Percentiles rank a stretch among this genome's conserved stretches.
Conservation (phyloP, 2,113 vertebrate genomes). For the Semnopithecus entellus region DNA sequence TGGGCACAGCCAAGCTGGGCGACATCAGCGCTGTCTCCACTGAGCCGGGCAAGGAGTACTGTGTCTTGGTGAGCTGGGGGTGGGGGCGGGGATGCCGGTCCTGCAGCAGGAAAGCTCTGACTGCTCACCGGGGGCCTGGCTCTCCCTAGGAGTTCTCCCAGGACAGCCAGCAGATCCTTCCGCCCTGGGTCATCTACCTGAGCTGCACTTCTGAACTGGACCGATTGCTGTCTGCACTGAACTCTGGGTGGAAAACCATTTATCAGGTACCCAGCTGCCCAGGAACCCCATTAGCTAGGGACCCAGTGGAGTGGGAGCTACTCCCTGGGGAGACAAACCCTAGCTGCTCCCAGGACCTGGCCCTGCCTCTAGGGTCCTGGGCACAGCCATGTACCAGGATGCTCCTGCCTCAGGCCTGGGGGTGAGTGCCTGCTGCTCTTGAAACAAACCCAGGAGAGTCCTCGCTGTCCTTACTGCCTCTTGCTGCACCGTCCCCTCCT, state of each 20-base stretch:
- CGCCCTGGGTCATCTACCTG: slow-evolving; percentile 96
- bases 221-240: slow-evolving; percentile 89
- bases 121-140: accelerated
- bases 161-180: slow-evolving; percentile 89
- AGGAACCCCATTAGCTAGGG: background rate
- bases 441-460: background rate
- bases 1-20: slow-evolving; percentile 87
- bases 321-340: background rate
- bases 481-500: background rate
- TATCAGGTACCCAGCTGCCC: slow-evolving; percentile 87
- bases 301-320: accelerated
- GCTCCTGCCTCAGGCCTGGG: background rate
- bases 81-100: accelerated
- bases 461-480: background rate
- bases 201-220: slow-evolving; percentile 93
- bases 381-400: background rate
- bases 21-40: slow-evolving; percentile 86
- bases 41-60: slow-evolving; percentile 91
- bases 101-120: accelerated
- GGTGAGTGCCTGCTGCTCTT: background rate
- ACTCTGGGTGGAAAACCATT: slow-evolving; percentile 87
- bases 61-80: slow-evolving; percentile 88
- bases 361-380: background rate
- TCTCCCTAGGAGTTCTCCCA: slow-evolving; percentile 91
- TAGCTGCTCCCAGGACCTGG: background rate